Base-by-base conservation (phyloP, 2,888 invertebrate genomes). In the Baronia brevicornis region DNA sequence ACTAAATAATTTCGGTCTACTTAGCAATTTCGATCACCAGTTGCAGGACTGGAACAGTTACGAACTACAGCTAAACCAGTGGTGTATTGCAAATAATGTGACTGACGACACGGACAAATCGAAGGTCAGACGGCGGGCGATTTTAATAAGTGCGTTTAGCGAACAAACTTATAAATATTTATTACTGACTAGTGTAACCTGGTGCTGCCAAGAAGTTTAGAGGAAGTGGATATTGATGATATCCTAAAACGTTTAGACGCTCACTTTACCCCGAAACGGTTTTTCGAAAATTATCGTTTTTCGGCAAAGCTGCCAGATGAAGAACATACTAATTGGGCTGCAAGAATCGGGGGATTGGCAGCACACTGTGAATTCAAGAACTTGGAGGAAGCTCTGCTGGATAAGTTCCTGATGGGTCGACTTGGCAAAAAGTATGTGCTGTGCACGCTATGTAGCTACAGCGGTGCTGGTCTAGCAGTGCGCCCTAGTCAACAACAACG, bases 71-170 rank as follows among this genome's bases (percentile, higher is more conserved):
- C 5, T 48, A 5, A 10, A 10, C 1, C 38, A 49, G 22, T 45
- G 45, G 43, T 47, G 41, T 24, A 39, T 45, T 8, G 44, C 41
- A 1, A 49, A 46, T 5, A 35, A 43, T 3, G 37, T 47, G 5
- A 24, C 19, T n/a, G 30, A 28, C 7, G 9, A 7, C 7, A 32
- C 28, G 15, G 44, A 47, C 18, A 8, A 27, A 5, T 14, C 36
- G 2, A 35, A 27, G 8, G 17, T 20, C 3, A 44, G 43, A 8
- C 17, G 36, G 13, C 28, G 31, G 13, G 42, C 35, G 7, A 43
- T 48, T 4, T 10, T 49, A 5, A 18, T 48, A 4, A 48, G 43
- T 10, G 41, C 48, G 13, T 34, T 43, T 12, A 30, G 29, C 2
- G 51, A 49, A 9, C 10, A 11, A 1, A 40, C 48, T 0, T 43